Base-by-base conservation (phyloP, 2,797 vertebrate genomes). In the Alauda arvensis region DNA sequence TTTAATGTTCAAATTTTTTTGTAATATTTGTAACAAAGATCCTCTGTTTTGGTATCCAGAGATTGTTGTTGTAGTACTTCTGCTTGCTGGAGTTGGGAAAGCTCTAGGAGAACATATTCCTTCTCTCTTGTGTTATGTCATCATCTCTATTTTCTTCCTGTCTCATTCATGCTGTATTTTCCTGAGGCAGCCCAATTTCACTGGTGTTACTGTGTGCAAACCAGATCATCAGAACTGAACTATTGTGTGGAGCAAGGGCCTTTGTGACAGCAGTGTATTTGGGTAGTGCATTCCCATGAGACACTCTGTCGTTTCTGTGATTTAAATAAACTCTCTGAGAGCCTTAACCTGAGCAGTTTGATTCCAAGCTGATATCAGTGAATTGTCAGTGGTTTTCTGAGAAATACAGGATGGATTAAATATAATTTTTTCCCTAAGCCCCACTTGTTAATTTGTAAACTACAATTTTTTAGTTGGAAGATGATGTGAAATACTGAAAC, bases 111-210 rank as follows among this genome's bases (percentile, higher is more conserved):
- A 53, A 28, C 4, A 5, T 39, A 10, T 1, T 52, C 1, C 2
- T 59, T 4, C 17, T 34, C 53, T 51, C 31, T 45, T 59, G 23
- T 3, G 4, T 69, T 0, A 0, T 14, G 21, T 43, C 7, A 13
- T 55, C 14, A 14, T 72, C 49, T 79, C 52, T 18, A 2, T 42
- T 68, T 21, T 52, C 26, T 7, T 74, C 17, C 25, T 1, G 6
- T 39, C 33, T 46, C 68, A 6, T 43, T 83, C 29, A 21, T 62
- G 4, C 10, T 66, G 3, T 28, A 2, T 75, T 43, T 87, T 76
- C 20, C 43, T 68, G n/a, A 77, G 66, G 29, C 34, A 60, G 31
- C 26, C 23, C 13, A 29, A 1, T 59, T 76, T 49, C 72, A 60
- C 10, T 69, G 39, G 4, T 76, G 8, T 66, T 65, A 23, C 23